Percentiles rank a stretch among this genome's conserved stretches.
Evolutionary conservation across 2,797 vertebrate species (phyloP).

Genomic region (Aulostomus chinensis): DNA sequence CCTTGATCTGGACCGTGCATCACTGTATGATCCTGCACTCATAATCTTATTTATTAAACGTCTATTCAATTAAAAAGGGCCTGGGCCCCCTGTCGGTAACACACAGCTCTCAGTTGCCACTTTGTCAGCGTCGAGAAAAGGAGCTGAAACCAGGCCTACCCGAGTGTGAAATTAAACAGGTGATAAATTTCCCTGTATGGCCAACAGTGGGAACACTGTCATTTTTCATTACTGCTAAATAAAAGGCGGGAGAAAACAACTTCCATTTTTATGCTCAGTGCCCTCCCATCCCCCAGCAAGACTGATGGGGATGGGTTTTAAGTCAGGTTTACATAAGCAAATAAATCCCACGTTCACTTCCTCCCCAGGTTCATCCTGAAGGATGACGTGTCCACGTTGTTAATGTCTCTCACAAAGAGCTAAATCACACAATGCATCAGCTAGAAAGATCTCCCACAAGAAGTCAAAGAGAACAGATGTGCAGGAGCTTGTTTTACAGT

Average conservation of each 20-base stretch:
- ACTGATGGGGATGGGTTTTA: constrained; percentile 80
- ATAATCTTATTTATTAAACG: constrained; percentile 77
- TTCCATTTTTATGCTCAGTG: constrained; percentile 64
- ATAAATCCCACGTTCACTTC: constrained; percentile 68
- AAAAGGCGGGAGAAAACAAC: constrained; percentile 76
- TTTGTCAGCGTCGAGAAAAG: constrained; percentile 78
- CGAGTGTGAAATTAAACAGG: constrained; percentile 88
- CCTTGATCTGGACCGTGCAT: constrained; percentile 18
- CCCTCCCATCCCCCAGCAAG: constrained; percentile 44
- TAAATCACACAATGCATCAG: too few relatives aligned
- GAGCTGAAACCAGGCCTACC: constrained; percentile 73
- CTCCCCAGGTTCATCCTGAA: constrained; percentile 54
- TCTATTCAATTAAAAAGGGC: constrained; percentile 74
- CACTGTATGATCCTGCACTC: constrained; percentile 49
- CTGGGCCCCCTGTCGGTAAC: constrained; percentile 60
- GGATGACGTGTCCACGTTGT: constrained; percentile 17
- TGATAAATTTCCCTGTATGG: constrained; percentile 78
- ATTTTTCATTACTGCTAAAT: constrained; percentile 84
- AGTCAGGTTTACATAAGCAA: constrained; percentile 61
- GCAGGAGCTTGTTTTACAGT: too few relatives aligned
- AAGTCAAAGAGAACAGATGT: too few relatives aligned
- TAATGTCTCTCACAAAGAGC: constrained; percentile 54
- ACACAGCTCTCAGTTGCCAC: constrained; percentile 65
- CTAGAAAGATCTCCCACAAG: too few relatives aligned
- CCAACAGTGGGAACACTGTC: constrained; percentile 71